phyloP scores from a whole-genome alignment of 2,888 invertebrate species.

The Trisateles emortualis region DNA sequence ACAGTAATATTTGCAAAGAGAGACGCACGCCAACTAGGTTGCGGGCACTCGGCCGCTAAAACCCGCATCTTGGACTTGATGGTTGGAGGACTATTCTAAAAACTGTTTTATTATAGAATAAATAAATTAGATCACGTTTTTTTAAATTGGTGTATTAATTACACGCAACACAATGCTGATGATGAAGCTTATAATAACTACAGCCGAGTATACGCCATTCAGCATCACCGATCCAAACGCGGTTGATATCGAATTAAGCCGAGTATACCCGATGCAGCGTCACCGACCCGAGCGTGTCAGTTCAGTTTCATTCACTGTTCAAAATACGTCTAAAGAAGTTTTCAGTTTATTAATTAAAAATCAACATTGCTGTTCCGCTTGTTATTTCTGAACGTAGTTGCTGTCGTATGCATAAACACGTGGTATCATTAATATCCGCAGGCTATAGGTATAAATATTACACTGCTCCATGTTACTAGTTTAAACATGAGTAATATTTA shows the following conservation, averaged over 20 bases:
- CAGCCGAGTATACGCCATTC: too few species aligned
- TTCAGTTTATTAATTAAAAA: too few species aligned
- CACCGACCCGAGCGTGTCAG: too few species aligned
- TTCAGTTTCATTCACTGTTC: too few species aligned
- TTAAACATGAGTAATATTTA: slow-evolving; percentile 1
- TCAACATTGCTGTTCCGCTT: too few species aligned
- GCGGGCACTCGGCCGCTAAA: slow-evolving; percentile 63
- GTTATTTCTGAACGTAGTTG: background rate
- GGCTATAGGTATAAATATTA: slow-evolving; percentile 1
- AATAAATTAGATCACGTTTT: background rate
- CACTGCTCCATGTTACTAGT: background rate
- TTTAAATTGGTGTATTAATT: background rate
- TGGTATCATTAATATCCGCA: background rate
- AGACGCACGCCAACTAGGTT: slow-evolving; percentile 72
- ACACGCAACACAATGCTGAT: too few species aligned
- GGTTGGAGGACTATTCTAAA: slow-evolving; percentile 44
- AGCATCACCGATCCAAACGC: too few species aligned
- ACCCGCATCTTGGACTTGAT: slow-evolving; percentile 60
- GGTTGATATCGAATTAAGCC: too few species aligned
- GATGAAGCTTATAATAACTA: too few species aligned
- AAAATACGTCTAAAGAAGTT: too few species aligned
- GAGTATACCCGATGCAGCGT: too few species aligned
- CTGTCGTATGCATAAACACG: background rate
- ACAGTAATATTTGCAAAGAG: slow-evolving; percentile 49
- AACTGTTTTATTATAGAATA: background rate